phyloP scores from a whole-genome alignment of 64 coral and sea anemone genomes.

The Pachyseris speciosa region DNA sequence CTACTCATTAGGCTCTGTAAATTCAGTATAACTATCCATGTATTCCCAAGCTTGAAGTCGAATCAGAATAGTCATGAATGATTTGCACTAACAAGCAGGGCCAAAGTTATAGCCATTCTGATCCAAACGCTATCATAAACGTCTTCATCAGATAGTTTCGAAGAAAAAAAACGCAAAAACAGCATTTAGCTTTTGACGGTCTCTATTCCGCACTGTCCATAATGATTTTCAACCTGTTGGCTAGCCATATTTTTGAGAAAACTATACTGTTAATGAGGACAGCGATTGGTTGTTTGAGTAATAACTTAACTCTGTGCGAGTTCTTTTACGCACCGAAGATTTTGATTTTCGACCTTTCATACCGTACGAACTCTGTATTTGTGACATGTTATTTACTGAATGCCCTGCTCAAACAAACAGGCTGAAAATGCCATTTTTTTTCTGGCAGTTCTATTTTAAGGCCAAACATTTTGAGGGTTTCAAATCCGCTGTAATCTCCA shows the following conservation, averaged over 20 bases:
- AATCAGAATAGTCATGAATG: no score
- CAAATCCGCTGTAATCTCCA: neutral
- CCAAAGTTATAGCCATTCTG: no score
- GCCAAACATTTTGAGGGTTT: neutral
- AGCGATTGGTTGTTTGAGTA: neutral
- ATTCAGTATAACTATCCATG: no score
- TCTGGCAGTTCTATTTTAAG: neutral
- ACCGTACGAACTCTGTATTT: neutral
- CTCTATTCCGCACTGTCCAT: neutral
- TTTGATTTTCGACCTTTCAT: neutral
- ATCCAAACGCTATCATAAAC: no score
- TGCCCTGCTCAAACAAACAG: neutral
- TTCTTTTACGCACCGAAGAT: neutral
- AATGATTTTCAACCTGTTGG: neutral
- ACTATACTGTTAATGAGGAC: neutral
- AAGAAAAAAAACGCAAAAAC: neutral
- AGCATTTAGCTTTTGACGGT: neutral
- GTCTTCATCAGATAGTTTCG: no score
- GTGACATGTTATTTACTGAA: neutral
- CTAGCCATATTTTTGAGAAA: neutral
- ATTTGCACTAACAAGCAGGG: no score
- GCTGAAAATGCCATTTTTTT: neutral
- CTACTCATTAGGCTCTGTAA: neutral
- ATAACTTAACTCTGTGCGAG: neutral
- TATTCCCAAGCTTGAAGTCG: no score